Evolutionary conservation across 2,113 vertebrate species (phyloP), one percentile per base, ranked within the genome.

Genomic region (Stomatorhinus ivindoensis): DNA sequence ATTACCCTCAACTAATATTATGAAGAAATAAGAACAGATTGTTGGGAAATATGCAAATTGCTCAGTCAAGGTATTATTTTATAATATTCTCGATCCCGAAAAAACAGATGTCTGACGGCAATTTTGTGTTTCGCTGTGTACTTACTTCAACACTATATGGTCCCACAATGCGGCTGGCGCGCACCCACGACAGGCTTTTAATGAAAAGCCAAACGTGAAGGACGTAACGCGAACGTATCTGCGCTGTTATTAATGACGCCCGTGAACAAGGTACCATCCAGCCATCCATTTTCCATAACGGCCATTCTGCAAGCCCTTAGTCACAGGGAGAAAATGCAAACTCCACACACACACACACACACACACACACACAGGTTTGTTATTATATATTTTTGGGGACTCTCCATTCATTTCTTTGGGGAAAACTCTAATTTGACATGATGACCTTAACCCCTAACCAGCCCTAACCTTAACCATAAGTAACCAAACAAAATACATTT

Each of bases 41-140:
- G 85, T 47, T 55, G n/a, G 50, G 85, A 53, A 87, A 87, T 53
- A 87, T 87, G 50, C 44, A 84, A 47, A 84, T 84, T 84, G 39
- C 82, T 47, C 82, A 84, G 15, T 24, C 44, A 84, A 84, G 82
- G 82, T 84, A 84, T 84, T 84, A 24, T 21, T 46, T 46, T 84
- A 84, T 84, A 84, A 84, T 84, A 47, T 82, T 44, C 44, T 44
- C 44, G 4, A 24, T 46, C 82, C 44, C 1, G 39, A n/a, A 42
- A 55, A 87, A 87, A 87, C 47, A 86, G 85, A 87, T 87, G 48
- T 17, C 48, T 55, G 53, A 47, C 53, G 47, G 50, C 48, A 53
- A 21, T 87, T 50, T 47, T 10, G 48, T 87, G 50, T 53, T 19
- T 21, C 48, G 47, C 31, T 5, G 31, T 35, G 8, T 53, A 51